Base-by-base conservation (phyloP, 2,797 vertebrate species). In the Luscinia luscinia region DNA sequence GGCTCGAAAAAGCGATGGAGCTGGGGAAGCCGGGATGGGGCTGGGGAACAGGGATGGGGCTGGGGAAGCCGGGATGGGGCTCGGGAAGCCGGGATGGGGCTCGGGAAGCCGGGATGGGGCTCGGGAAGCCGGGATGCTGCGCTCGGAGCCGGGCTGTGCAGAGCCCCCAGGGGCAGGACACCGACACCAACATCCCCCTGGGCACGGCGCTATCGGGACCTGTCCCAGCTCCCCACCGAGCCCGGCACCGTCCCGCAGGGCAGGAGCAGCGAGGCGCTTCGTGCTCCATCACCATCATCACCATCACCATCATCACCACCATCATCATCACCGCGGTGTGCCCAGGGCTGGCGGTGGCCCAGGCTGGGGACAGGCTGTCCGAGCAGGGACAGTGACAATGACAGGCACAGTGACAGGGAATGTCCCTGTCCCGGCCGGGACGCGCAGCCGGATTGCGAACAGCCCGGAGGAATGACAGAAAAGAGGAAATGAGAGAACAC, bases 161-260 rank as follows among this genome's bases (percentile, higher is more conserved):
- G 45, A 62, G 18, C 13, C 26, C 6, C 19, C 5, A 28, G 12
- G 5, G 1, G 20, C n/a, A 2, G 20, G 12, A 21, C 4, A 32
- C 12, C 45, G 0, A 3, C 24, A 7, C 21, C 10, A 43, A 43
- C 43, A 43, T 43, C 9, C 54, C 19, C 34, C 51, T 4, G 73
- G 45, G 55, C 76, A 3, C 20, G 5, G 61, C 1, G 32, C 2
- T 6, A 4, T 2, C 3, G 27, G 40, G 9, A 13, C 34, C 6
- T 3, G 52, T 18, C 45, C 54, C 23, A 12, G 48, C 63, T 24
- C 26, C 3, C 13, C 45, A 12, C 7, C 38, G 5, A 21, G 81
- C 32, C 51, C 10, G 21, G 4, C 16, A 11, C 20, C 5, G 6
- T 41, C 34, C 59, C 9, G 27, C 62, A 55, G 34, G 30, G 17